Evolutionary conservation across 2,888 invertebrate genomes (phyloP).

Genomic region (Schizaphis graminum): DNA sequence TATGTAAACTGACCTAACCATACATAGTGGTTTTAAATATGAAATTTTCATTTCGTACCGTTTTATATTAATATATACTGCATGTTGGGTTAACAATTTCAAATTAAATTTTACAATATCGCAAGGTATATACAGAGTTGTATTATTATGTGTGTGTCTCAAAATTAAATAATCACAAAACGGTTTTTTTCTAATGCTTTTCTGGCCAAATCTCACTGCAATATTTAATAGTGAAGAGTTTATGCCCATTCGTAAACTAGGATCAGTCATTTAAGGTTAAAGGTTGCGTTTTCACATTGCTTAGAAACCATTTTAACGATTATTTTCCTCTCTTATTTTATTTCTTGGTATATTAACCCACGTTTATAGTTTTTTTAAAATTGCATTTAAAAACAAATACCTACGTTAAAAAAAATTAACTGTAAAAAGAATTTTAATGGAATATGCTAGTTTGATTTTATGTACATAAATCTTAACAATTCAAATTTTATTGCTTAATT

Average conservation of each 20-base stretch:
- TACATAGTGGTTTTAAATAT: conserved; percentile 41
- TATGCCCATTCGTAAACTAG: neutral
- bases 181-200: neutral
- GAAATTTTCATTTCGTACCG: conserved; percentile 21
- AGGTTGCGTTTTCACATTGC: neutral
- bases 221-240: neutral
- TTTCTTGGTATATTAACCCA: neutral
- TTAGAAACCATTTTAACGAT: conserved; percentile 7
- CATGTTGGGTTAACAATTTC: neutral
- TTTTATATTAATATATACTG: neutral
- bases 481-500: neutral
- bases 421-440: neutral
- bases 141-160: neutral
- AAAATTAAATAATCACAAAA: conserved; percentile 33
- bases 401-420: neutral
- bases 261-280: neutral
- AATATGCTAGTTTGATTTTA: neutral
- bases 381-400: neutral
- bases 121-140: neutral
- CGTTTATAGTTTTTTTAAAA: neutral
- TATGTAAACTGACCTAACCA: conserved; percentile 47
- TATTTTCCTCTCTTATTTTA: conserved; percentile 9
- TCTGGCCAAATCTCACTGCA: too few species aligned
- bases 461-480: neutral
- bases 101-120: conserved; percentile 3